phyloP scores from a whole-genome alignment of 2,797 vertebrate genomes.

The Pangasius macronema region DNA sequence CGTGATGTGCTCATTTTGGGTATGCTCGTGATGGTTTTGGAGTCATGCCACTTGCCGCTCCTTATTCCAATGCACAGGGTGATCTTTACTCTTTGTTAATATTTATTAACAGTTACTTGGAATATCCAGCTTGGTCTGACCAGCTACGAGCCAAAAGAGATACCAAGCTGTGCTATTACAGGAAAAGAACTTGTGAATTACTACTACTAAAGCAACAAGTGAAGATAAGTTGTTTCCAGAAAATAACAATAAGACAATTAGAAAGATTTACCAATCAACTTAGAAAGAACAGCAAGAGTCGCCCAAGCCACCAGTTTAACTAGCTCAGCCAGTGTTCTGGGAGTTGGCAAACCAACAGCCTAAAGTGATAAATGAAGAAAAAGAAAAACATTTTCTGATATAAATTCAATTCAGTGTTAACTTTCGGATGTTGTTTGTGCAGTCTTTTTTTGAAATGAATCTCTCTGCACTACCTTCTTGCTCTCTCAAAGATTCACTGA shows the following conservation, averaged over 20 bases:
- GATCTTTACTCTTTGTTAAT: neutral
- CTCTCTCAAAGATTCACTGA: conserved; percentile 18
- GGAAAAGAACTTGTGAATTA: neutral
- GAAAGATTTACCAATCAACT: neutral
- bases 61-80: neutral
- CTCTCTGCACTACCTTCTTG: neutral
- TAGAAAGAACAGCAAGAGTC: neutral
- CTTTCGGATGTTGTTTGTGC: neutral
- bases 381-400: neutral
- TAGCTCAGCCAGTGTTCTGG: neutral
- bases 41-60: neutral
- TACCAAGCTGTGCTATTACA: neutral
- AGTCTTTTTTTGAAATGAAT: neutral
- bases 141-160: too few species aligned
- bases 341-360: neutral
- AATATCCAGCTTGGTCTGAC: neutral
- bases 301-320: neutral
- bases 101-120: neutral
- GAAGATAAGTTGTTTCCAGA: neutral
- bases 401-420: neutral
- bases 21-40: neutral
- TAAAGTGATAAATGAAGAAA: neutral
- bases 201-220: neutral
- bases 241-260: neutral
- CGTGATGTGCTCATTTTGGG: neutral